Percentiles rank a stretch among this genome's conserved stretches.
phyloP scores from a whole-genome alignment of 2,797 vertebrate species.

The Cyprinodon diabolis region DNA sequence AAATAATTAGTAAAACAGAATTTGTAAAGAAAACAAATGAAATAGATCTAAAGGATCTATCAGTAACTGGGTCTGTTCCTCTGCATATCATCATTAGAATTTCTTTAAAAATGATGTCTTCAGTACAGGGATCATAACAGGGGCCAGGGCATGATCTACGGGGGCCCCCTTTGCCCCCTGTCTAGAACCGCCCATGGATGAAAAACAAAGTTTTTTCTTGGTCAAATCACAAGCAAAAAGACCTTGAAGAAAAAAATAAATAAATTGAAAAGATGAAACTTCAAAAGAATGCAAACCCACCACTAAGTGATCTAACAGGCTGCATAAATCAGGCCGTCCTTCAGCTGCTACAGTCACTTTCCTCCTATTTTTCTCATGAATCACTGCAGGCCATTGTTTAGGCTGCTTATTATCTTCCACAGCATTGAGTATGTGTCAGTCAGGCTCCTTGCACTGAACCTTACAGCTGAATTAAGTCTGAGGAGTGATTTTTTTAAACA shows the following conservation, averaged over 20 bases:
- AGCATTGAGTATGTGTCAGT: slow-evolving; percentile 19
- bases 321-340: not conserved
- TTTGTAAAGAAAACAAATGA: too few species aligned
- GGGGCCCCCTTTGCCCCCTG: too few species aligned
- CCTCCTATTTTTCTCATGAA: slow-evolving; percentile 17
- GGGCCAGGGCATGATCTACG: too few species aligned
- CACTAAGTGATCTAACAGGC: not conserved
- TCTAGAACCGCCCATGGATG: too few species aligned
- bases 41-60: too few species aligned
- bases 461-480: slow-evolving; percentile 20
- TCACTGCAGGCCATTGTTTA: slow-evolving; percentile 19
- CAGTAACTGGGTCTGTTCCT: too few species aligned
- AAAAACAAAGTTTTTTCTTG: not conserved
- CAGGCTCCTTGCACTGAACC: not conserved
- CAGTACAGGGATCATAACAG: too few species aligned
- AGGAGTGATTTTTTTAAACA: slow-evolving; percentile 17
- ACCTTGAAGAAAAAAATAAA: not conserved
- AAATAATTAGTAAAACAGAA: too few species aligned
- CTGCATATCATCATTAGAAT: too few species aligned
- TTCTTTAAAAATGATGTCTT: too few species aligned
- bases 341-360: slow-evolving; percentile 6
- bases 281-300: not conserved
- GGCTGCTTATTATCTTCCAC: slow-evolving; percentile 25
- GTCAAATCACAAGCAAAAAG: not conserved
- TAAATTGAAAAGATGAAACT: not conserved